Base-by-base conservation (phyloP, 2,797 vertebrate species). In the Botia kubotai region DNA sequence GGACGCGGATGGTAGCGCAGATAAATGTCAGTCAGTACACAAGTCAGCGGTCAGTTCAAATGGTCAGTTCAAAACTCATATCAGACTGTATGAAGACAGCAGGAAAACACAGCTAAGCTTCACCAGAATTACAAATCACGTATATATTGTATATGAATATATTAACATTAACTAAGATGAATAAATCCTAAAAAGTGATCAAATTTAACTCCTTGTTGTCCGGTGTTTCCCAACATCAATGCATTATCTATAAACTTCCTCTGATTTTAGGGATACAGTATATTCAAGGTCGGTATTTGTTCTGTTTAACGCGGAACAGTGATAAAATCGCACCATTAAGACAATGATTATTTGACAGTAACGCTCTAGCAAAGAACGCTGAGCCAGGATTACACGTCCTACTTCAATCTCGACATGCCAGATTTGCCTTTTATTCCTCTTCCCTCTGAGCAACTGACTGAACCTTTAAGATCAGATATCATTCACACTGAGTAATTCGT, bases 401-500 rank as follows among this genome's bases (percentile, higher is more conserved):
- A 52, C 39, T 71, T 53, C 46, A n/a, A 79, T 79, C 77, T 26
- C 46, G 17, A 10, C 29, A 5, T 13, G 21, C 39, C 66, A 78
- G 67, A 70, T 39, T 50, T 60, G 39, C 23, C 67, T 43, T 78
- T 26, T 60, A 33, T 79, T 79, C 29, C 46, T 72, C 46, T 36
- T 79, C 68, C 77, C 57, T 52, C 48, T 63, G 13, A 72, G 77
- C 77, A 53, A 79, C 77, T 79, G 77, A 72, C 77, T 72, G 68
- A 79, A 72, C 46, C 58, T 79, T 72, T 79, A 65, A 43, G 77
- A 79, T 72, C 46, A 72, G 77, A 65, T 72, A 79, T 72, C 77
- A 43, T 65, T 72, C 77, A 79, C 53, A 72, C 77, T 72, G 69
- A 79, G 72, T 79, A 72, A 79, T 79, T 79, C 79, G 21, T 66